Base-by-base conservation (phyloP, 2,113 vertebrate species). In the Vulpes ferrilata region DNA sequence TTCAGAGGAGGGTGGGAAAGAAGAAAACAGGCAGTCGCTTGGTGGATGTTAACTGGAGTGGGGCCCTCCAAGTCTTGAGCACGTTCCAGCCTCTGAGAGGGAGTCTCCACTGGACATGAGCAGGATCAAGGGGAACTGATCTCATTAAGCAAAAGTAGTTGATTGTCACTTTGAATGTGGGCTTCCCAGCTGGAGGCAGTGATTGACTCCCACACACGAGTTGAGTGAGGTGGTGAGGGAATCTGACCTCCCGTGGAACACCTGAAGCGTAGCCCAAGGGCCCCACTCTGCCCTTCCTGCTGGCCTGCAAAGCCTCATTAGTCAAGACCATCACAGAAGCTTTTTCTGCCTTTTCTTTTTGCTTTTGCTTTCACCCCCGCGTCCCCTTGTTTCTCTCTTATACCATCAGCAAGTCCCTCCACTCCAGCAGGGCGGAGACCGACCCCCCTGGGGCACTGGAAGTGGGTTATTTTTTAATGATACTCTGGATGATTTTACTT, bases 11-110 rank as follows among this genome's bases (percentile, higher is more conserved):
- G 79, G 13, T 81, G 59, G 32, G 22, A 65, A 43, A 74, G 76
- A 79, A 89, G 86, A 55, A 81, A 69, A 57, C 22, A 71, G 43
- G 74, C 6, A 30, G 79, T 43, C 73, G 55, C 59, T 64, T 48
- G 22, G 76, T 95, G 62, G 55, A 48, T 96, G 97, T 98, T 98
- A 98, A 97, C 93, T 97, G 73, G 84, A 96, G 43, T 74, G 79
- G 82, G 67, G 38, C 43, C 82, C 79, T 97, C 83, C 80, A n/a
- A 38, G 51, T 79, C 85, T 91, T 89, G 32, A 7, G 85, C 97
- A 87, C 11, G 32, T 51, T 89, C 65, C 78, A 95, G 60, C 11
- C 57, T 96, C 88, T 1, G 67, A 97, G 88, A 93, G 89, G 85
- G 51, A 92, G 64, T n/a, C 8, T 86, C 53, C 81, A 78, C 22